A percentile compares a stretch with the other conserved stretches of the same genome.
Conservation (phyloP, 2,113 vertebrate species). For the Panthera tigris region DNA sequence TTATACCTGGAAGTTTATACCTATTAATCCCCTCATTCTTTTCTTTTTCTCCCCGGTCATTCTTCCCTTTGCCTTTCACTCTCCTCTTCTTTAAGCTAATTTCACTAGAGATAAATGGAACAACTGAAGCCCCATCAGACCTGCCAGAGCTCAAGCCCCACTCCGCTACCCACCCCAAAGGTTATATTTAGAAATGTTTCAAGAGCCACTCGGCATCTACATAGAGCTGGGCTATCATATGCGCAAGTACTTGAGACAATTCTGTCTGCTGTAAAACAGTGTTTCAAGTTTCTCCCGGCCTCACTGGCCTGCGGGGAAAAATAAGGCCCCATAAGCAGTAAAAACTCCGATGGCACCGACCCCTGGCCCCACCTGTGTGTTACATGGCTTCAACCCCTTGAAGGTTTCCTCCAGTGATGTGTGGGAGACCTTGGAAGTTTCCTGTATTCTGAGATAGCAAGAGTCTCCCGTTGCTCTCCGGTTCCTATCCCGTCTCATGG, state of each 20-base stretch:
- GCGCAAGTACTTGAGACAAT: slow-evolving; percentile 17
- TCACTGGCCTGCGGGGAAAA: not conserved
- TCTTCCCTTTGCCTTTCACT: slow-evolving; percentile 9
- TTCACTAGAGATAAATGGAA: slow-evolving; percentile 54
- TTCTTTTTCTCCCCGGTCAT: not conserved
- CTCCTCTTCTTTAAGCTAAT: not conserved
- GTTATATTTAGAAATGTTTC: slow-evolving; percentile 66
- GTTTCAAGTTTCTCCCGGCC: not conserved
- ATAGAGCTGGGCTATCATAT: slow-evolving; percentile 1
- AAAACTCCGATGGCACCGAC: not conserved
- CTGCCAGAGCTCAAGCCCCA: not conserved
- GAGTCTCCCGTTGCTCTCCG: not conserved
- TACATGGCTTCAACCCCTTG: not conserved
- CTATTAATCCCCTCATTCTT: not conserved
- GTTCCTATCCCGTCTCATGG: not conserved
- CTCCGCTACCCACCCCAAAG: not conserved
- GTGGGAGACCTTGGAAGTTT: not conserved
- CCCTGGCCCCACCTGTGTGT: not conserved
- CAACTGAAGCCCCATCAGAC: slow-evolving; percentile 18
- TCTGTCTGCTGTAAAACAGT: slow-evolving; percentile 24
- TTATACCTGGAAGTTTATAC: not conserved
- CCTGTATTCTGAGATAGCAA: not conserved
- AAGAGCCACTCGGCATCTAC: slow-evolving; percentile 31
- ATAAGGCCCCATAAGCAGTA: not conserved
- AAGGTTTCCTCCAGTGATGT: slow-evolving; percentile 23